Evolutionary conservation across 2,888 invertebrate species (phyloP).

Genomic region (Polyploca ridens): DNA sequence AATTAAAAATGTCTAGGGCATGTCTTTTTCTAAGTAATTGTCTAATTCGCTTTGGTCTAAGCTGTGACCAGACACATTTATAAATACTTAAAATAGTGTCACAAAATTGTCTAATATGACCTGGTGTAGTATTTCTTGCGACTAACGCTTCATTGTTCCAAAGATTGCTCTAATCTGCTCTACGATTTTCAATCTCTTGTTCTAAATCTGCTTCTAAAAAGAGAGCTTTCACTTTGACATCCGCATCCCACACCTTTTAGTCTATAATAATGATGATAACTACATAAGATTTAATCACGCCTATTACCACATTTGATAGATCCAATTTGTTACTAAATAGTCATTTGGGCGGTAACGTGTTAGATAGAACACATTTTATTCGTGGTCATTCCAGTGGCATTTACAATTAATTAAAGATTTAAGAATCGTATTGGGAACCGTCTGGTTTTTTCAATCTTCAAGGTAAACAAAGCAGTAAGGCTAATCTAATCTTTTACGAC

Average conservation of each 20-base stretch:
- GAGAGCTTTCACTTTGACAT: slow-evolving; percentile 30
- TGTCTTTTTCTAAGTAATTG: no score
- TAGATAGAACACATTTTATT: not conserved
- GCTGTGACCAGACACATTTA: no score
- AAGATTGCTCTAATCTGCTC: slow-evolving; percentile 18
- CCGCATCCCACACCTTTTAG: slow-evolving; percentile 40
- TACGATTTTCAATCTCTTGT: slow-evolving; percentile 20
- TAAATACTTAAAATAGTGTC: no score
- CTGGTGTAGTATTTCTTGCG: not conserved
- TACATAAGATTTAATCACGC: slow-evolving; percentile 16
- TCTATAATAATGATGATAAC: slow-evolving; percentile 25
- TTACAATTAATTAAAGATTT: not conserved
- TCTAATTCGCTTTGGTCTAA: no score
- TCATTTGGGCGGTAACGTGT: slow-evolving; percentile 1
- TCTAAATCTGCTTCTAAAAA: slow-evolving; percentile 13
- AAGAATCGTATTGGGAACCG: not conserved
- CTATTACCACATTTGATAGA: not conserved
- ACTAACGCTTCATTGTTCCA: slow-evolving; percentile 18
- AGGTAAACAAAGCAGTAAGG: slow-evolving; percentile 32
- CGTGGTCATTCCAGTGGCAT: not conserved
- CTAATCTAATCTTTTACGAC: slow-evolving; percentile 37
- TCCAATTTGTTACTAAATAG: not conserved
- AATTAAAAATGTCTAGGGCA: not conserved
- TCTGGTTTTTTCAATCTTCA: slow-evolving; percentile 17
- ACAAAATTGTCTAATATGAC: no score